Conservation (phyloP, 2,888 invertebrate genomes). For the Sminthurinus aureus region DNA sequence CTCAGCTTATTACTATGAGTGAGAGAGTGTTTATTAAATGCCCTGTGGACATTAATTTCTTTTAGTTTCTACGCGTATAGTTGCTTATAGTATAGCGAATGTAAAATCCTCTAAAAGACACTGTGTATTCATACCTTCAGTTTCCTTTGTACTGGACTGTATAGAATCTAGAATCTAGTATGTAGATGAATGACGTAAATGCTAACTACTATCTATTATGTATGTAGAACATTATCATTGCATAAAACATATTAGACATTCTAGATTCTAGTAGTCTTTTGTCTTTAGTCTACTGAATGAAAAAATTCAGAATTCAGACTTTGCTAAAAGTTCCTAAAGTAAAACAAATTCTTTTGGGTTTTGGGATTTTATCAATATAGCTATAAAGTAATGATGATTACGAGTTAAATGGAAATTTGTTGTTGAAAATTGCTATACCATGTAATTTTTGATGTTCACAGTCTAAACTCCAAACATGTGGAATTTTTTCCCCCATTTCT, state of each 20-base stretch:
- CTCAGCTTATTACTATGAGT: not conserved
- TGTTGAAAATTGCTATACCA: not conserved
- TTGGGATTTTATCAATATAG: too few species aligned
- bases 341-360: too few species aligned
- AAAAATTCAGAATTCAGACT: too few species aligned
- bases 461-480: not conserved
- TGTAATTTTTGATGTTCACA: not conserved
- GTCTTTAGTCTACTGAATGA: too few species aligned
- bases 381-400: too few species aligned
- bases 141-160: not conserved
- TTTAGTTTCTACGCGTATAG: not conserved
- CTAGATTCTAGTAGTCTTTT: too few species aligned
- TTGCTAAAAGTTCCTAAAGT: too few species aligned
- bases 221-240: too few species aligned
- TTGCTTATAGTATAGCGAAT: not conserved
- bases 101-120: not conserved
- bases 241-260: too few species aligned
- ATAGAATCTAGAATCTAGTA: too few species aligned
- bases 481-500: not conserved
- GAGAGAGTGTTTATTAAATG: slow-evolving; percentile 4
- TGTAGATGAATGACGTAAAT: too few species aligned
- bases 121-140: not conserved
- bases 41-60: not conserved
- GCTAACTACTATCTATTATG: too few species aligned
- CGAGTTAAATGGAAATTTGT: not conserved